Evolutionary conservation across 2,113 vertebrate genomes (phyloP), one percentile per base, ranked within the genome.

Genomic region (Seriola quinqueradiata): DNA sequence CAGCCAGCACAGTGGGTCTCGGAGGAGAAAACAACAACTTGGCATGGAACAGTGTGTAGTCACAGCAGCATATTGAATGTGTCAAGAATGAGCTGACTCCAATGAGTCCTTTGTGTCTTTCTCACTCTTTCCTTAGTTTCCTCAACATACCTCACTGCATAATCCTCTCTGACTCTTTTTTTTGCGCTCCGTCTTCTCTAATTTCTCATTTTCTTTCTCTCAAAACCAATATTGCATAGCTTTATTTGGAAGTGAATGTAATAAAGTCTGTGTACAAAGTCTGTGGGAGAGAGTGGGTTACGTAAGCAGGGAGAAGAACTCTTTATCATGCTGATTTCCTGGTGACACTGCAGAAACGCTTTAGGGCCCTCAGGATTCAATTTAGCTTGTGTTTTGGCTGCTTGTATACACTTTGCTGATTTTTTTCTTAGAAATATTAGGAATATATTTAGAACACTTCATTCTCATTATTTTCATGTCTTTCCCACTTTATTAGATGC

Each of bases 1-100:
- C 72, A 85, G 70, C 82, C 81, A 79, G 81, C 67, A 63, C 19
- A 4, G 66, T 28, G 28, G 36, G 74, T 83, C 89, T 86, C 89
- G 19, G 40, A 82, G 52, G 90, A 65, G 65, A 86, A 86, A 81
- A 87, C 64, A 91, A 86, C 85, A 89, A 78, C 79, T 50, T 81
- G 77, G 83, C 79, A 64, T 74, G 28, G 75, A 91, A 77, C 46
- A 61, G 54, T 42, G 64, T 84, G 79, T 50, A 83, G 82, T 77
- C 74, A 68, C 60, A 14, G 71, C 75, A 75, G 83, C 57, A 78
- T 63, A 75, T 61, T 85, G 76, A 85, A 83, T 79, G 83, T 79
- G 75, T 70, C 69, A 88, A 84, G 79, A 82, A 61, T 70, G 54
- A 76, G 28, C 21, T 2, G 48, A 32, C 57, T 81, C 52, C 67